Evolutionary conservation across 92 coral and sea anemone species (phyloP).

Genomic region (Palythoa grandis): DNA sequence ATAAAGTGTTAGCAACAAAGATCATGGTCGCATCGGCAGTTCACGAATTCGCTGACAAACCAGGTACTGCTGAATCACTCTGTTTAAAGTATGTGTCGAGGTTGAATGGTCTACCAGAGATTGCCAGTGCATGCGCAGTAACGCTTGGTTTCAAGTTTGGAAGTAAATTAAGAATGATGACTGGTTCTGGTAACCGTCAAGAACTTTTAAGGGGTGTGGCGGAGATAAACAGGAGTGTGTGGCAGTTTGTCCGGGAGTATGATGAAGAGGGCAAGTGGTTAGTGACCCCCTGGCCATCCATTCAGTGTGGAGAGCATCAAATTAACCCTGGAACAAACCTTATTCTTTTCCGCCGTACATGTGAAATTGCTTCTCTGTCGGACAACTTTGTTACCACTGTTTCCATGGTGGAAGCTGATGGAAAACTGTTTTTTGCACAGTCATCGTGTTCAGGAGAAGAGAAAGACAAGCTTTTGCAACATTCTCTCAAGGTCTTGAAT

Average conservation of each 20-base stretch:
- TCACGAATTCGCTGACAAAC: conserved; percentile 94
- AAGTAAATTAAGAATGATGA: conserved; percentile 75
- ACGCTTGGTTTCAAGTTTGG: conserved; percentile 73
- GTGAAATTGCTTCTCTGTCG: conserved; percentile 54
- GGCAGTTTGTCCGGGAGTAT: conserved; percentile 69
- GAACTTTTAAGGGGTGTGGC: conserved; percentile 78
- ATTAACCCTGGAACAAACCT: conserved; percentile 74
- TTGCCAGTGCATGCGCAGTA: conserved; percentile 65
- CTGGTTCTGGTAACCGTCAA: conserved; percentile 69
- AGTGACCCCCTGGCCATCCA: conserved; percentile 65
- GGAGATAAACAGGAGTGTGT: conserved; percentile 89
- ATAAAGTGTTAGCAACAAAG: conserved; percentile 91
- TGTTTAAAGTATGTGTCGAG: conserved; percentile 86
- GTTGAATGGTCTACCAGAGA: conserved; percentile 79
- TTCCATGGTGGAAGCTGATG: conserved; percentile 72
- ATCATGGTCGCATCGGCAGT: conserved; percentile 94
- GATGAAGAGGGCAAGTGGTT: conserved; percentile 55
- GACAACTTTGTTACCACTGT: conserved; percentile 65
- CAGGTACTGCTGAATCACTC: conserved; percentile 82
- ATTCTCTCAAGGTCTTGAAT: conserved; percentile 72
- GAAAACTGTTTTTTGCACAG: conserved; percentile 74
- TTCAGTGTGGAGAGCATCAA: conserved; percentile 55
- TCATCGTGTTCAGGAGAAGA: conserved; percentile 39
- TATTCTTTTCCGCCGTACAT: conserved; percentile 62
- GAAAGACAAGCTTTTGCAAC: conserved; percentile 58